Conservation (phyloP, 1,140 invertebrate species). For the Brachionus sp. region DNA sequence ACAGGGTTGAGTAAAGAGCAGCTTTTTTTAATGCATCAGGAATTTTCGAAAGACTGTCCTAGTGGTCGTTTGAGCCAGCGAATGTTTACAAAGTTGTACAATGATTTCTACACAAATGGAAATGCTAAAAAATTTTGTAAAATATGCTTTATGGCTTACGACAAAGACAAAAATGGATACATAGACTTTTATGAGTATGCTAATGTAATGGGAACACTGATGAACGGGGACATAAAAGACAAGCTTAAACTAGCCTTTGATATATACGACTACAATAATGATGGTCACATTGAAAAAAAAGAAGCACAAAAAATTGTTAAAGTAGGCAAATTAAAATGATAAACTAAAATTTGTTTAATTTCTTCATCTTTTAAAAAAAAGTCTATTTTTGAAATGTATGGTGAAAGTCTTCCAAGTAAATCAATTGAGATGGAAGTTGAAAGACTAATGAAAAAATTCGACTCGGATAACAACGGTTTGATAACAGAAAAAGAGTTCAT, state of each 20-base stretch:
- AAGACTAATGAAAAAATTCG: constrained; percentile 26
- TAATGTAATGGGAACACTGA: constrained; percentile 8
- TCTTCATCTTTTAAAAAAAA: neutral
- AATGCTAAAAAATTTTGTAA: constrained; percentile 30
- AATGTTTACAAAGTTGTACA: constrained; percentile 19
- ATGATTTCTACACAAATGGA: constrained; percentile 4
- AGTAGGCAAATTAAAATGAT: neutral
- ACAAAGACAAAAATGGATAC: constrained; percentile 33
- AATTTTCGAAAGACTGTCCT: constrained; percentile 24
- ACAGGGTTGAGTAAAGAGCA: neutral
- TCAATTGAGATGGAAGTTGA: neutral
- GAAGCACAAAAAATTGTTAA: constrained; percentile 16
- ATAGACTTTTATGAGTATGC: constrained; percentile 43
- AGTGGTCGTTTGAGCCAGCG: neutral
- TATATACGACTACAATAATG: constrained; percentile 34
- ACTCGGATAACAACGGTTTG: constrained; percentile 21
- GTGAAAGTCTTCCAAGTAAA: neutral
- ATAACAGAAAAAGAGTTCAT: constrained; percentile 27
- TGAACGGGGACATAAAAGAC: constrained; percentile 16
- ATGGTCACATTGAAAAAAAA: constrained; percentile 9
- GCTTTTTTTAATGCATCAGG: neutral
- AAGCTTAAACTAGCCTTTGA: constrained; percentile 39
- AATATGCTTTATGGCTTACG: constrained; percentile 36
- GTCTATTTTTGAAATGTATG: constrained; percentile 39
- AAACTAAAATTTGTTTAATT: neutral